Percentiles rank a stretch among this genome's conserved stretches.
Evolutionary conservation across 2,888 invertebrate genomes (phyloP).

Genomic region (Rhaphigaster nebulosa): DNA sequence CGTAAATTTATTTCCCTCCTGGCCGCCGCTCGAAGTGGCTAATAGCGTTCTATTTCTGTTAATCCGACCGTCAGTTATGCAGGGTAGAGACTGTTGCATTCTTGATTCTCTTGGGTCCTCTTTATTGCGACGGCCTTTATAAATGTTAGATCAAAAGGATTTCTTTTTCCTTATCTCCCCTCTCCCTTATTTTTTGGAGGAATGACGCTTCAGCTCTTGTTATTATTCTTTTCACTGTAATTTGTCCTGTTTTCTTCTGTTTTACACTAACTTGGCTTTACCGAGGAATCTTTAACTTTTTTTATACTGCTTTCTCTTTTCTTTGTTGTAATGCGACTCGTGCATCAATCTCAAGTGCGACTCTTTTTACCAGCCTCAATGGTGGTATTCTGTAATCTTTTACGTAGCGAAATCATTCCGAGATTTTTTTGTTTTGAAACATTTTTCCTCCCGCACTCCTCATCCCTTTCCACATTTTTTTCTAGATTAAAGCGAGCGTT

Average conservation of each 20-base stretch:
- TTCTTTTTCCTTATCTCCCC: neutral
- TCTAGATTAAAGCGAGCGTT: neutral
- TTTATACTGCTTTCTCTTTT: neutral
- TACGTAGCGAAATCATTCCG: neutral
- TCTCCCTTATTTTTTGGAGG: neutral
- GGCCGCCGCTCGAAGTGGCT: neutral
- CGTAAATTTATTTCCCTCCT: neutral
- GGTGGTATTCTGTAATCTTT: neutral
- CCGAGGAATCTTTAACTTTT: neutral
- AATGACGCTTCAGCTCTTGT: neutral
- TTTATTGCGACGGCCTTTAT: neutral
- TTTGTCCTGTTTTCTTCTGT: conserved; percentile 5
- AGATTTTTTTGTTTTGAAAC: neutral
- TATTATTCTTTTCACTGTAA: neutral
- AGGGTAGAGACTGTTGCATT: neutral
- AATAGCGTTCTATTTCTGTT: neutral
- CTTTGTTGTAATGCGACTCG: neutral
- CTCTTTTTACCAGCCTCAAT: neutral
- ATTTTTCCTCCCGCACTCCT: neutral
- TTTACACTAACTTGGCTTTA: conserved; percentile 7
- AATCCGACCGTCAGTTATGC: neutral
- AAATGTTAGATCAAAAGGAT: neutral
- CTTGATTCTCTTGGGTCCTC: neutral
- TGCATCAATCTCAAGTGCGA: too few species aligned
- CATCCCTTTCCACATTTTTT: neutral